Base-by-base conservation (phyloP, 2,797 vertebrate species). In the Cynodonichthys magdalenae region DNA sequence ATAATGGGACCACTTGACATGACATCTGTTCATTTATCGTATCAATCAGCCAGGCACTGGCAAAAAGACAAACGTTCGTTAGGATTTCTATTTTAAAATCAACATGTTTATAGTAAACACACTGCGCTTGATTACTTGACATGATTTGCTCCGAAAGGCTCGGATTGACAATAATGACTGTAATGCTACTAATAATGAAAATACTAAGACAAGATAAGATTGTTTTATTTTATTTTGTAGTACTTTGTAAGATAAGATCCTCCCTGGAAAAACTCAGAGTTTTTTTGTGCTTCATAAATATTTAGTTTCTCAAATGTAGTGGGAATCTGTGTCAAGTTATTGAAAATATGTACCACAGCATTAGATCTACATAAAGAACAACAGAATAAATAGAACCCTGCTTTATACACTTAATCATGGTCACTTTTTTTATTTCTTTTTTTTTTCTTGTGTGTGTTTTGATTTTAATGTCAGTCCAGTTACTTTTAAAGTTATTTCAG, bases 11-110 rank as follows among this genome's bases (percentile, higher is more conserved):
- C 70, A 79, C 66, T 82, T 70, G 59, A 81, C 73, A 42, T 47
- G n/a, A 46, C 80, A 79, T 81, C 66, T 84, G 78, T 75, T 84
- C 57, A 52, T 75, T 77, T 71, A 78, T 78, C 50, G 59, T 24
- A 63, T 80, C 71, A 67, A 54, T 81, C 61, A 76, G 53, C 36
- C 56, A 42, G 63, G 44, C 42, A 51, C 41, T 20, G 52, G 47
- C 12, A 27, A 27, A 58, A 59, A 66, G 28, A 71, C 39, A 55
- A 64, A 64, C 24, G 41, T 56, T 67, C 65, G 74, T 47, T 66
- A 41, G 49, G 17, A 20, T 66, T 75, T 76, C 66, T 28, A 71
- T 58, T 55, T 62, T 54, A 42, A 56, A 65, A 74, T 65, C 31
- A 63, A 18, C 29, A 50, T 54, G 29, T 73, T 73, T 70, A 59